phyloP scores from a whole-genome alignment of 2,113 vertebrate species.

The Gobio gobio region DNA sequence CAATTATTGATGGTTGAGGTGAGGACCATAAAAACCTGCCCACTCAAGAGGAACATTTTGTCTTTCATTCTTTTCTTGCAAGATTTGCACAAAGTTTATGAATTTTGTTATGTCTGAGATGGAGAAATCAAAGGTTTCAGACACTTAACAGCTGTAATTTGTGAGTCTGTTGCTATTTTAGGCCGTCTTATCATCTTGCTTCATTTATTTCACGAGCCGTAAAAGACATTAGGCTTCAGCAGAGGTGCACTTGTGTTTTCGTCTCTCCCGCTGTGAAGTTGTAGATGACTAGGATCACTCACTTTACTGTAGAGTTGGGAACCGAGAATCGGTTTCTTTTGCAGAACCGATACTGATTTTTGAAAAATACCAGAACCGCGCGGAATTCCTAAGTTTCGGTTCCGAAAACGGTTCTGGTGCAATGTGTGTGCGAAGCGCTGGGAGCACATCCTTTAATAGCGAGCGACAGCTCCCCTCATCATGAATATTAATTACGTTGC shows the following conservation, averaged over 20 bases:
- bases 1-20: constrained; percentile 9
- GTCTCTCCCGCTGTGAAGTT: not conserved
- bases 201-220: not conserved
- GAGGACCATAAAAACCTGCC: not conserved
- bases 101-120: not conserved
- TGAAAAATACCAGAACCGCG: too few species aligned
- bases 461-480: too few species aligned
- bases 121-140: constrained; percentile 1
- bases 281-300: not conserved
- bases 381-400: too few species aligned
- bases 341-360: too few species aligned
- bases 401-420: too few species aligned
- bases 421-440: too few species aligned
- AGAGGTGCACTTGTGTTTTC: not conserved
- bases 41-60: not conserved
- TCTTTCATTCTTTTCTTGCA: not conserved
- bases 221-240: not conserved
- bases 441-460: too few species aligned
- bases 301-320: not conserved
- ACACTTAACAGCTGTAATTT: not conserved
- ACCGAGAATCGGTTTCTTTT: too few species aligned
- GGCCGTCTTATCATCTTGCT: not conserved
- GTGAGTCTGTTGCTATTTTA: not conserved
- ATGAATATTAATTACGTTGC: too few species aligned
- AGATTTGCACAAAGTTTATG: not conserved